phyloP scores from a whole-genome alignment of 2,888 invertebrate species.

The Criorhina ranunculi region DNA sequence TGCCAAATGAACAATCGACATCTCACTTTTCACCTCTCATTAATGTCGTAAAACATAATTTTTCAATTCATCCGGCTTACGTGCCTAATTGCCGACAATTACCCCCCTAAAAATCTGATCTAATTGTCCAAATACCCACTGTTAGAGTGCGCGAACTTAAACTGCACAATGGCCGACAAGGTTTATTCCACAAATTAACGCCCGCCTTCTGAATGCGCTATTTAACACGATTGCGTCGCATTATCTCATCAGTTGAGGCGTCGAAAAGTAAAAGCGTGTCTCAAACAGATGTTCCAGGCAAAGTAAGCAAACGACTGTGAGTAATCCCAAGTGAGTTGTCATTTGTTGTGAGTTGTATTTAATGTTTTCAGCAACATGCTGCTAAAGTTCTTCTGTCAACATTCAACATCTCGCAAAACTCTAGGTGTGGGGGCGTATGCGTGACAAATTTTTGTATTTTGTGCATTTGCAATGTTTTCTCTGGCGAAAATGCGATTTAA shows the following conservation, averaged over 20 bases:
- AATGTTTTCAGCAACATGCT: slow-evolving; percentile 12
- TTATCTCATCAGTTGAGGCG: slow-evolving; percentile 28
- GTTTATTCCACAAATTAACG: slow-evolving; percentile 25
- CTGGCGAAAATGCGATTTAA: not conserved
- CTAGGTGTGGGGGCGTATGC: slow-evolving; percentile 57
- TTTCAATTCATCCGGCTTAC: slow-evolving; percentile 17
- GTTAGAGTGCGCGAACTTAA: not conserved
- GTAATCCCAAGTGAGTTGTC: not conserved
- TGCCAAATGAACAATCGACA: not conserved
- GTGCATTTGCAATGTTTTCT: not conserved
- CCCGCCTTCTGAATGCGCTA: slow-evolving; percentile 10
- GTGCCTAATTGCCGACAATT: slow-evolving; percentile 21
- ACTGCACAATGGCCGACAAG: slow-evolving; percentile 21
- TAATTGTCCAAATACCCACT: slow-evolving; percentile 20
- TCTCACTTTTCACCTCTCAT: slow-evolving; percentile 10
- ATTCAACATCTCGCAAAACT: not conserved
- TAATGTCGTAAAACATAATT: slow-evolving; percentile 2
- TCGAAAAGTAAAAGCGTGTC: slow-evolving; percentile 32
- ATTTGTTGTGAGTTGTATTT: not conserved
- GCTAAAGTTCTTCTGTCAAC: slow-evolving; percentile 17
- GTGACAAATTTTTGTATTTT: slow-evolving; percentile 25
- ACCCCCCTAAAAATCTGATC: slow-evolving; percentile 18
- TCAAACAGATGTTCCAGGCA: slow-evolving; percentile 45
- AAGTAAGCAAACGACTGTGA: slow-evolving; percentile 23
- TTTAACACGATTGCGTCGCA: slow-evolving; percentile 39